Percentiles rank a stretch among this genome's conserved stretches.
phyloP scores from a whole-genome alignment of 1,140 invertebrate genomes.

The Atta texana region DNA sequence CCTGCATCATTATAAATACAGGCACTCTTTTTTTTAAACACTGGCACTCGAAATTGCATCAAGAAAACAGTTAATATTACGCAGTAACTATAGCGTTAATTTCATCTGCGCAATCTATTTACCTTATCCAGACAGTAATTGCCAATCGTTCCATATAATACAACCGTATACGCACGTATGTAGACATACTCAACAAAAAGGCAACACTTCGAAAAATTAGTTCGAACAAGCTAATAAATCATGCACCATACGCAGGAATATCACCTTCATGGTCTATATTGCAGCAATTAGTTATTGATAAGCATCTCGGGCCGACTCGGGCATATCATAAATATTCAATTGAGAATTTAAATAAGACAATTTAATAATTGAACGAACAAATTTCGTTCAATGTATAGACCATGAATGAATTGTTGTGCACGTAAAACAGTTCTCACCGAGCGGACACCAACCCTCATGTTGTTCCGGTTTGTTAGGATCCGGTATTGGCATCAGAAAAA shows the following conservation, averaged over 20 bases:
- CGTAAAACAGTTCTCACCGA: conserved; percentile 88
- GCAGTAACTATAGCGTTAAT: conserved; percentile 18
- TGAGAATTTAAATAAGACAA: neutral
- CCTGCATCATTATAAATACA: conserved; percentile 23
- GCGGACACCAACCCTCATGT: conserved; percentile 94
- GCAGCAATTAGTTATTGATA: neutral
- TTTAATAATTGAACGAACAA: neutral
- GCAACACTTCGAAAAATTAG: conserved; percentile 57
- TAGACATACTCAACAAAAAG: conserved; percentile 47
- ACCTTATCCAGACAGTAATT: conserved; percentile 35
- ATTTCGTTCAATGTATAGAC: conserved; percentile 68
- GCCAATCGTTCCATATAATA: conserved; percentile 50
- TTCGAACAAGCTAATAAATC: conserved; percentile 53
- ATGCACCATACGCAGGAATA: conserved; percentile 68
- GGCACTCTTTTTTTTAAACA: conserved; percentile 9
- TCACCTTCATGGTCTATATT: conserved; percentile 69
- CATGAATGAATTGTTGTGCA: conserved; percentile 79
- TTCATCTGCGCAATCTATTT: conserved; percentile 34
- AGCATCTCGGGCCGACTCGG: neutral
- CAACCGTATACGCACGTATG: conserved; percentile 57
- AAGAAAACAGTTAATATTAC: conserved; percentile 14
- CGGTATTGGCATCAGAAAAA: conserved; percentile 91
- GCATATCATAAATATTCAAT: neutral
- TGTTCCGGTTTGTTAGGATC: conserved; percentile 94
- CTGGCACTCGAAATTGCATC: neutral